These are phyloP conservation scores for Odocoileus virginianus DNA, from an alignment of 2,113 vertebrate genomes.

Conservation along the genomic window DNA sequence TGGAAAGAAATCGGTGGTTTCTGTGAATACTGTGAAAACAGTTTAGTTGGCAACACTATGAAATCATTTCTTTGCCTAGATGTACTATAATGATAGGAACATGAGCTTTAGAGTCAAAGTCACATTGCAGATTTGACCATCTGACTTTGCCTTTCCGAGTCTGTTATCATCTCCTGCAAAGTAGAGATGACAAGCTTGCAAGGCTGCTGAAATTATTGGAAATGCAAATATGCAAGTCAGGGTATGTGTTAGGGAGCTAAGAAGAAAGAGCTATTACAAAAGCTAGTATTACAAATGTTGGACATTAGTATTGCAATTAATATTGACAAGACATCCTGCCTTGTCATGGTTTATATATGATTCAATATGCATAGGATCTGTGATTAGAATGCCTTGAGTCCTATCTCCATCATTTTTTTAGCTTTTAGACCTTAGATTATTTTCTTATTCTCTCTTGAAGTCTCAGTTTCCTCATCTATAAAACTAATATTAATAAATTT, in stretches of 20 bases:
- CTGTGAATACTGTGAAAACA: neutral
- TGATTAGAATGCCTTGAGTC: neutral
- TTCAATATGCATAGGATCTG: neutral
- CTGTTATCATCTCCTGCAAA: neutral
- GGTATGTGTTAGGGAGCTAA: accelerated
- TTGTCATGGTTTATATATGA: neutral
- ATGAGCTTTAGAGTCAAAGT: neutral
- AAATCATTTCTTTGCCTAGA: neutral
- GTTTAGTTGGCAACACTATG: neutral
- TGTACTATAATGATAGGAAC: neutral
- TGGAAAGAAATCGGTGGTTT: neutral
- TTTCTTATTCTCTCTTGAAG: neutral
- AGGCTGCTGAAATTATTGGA: neutral
- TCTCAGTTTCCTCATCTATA: neutral
- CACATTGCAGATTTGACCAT: neutral
- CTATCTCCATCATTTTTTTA: neutral
- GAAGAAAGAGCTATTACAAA: neutral
- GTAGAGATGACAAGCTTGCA: neutral
- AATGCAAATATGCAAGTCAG: neutral
- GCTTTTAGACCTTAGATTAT: neutral
- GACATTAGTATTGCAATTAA: neutral
- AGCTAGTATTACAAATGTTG: neutral
- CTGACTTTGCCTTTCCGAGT: neutral
- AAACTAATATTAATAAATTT: neutral
- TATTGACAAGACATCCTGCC: neutral